Base-by-base conservation (phyloP, 2,888 invertebrate genomes). In the Patella caerulea region DNA sequence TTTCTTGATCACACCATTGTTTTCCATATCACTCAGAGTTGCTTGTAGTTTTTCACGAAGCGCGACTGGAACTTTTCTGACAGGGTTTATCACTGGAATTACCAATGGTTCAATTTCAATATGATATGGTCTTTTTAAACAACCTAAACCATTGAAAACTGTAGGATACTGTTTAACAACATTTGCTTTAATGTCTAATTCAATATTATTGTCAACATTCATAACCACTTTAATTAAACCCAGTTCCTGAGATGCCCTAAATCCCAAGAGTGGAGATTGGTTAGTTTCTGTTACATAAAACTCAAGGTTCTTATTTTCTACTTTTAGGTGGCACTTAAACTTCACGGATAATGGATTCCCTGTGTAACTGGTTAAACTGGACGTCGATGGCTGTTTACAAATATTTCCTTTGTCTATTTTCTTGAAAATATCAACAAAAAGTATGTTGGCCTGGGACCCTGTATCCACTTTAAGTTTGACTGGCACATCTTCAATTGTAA, bases 381-480 rank as follows among this genome's bases (percentile, higher is more conserved):
- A 45, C 9, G 19, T 19, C 65, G 19, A 11, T 65, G n/a, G 65
- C 15, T 15, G 11, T 65, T 19, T 65, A 19, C 11, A 65, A 65
- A 15, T 65, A 7, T 65, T n/a, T 65, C n/a, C 19, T 7, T 65
- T n/a, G n/a, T 65, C 65, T 65, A 9, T 65, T 65, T 19, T 19
- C 19, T 5, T 65, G n/a, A 9, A 19, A 19, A 19, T 65, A 19
- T 15, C 19, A 65, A n/a, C 65, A 19, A 19, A 7, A 65, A 19
- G 65, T 45, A 78, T 73, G 65, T 77, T 82, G 14, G 79, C 76
- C 52, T 78, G 71, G 7, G 81, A 81, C 17, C 79, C 85, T 59
- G 76, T 81, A 59, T 83, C 82, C 24, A 83, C 29, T 56, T 85
- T 83, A 71, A 82, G 82, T 14, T 71, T 70, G 0, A 82, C 76